phyloP scores from a whole-genome alignment of 2,888 invertebrate genomes.

The Catonia carolina region DNA sequence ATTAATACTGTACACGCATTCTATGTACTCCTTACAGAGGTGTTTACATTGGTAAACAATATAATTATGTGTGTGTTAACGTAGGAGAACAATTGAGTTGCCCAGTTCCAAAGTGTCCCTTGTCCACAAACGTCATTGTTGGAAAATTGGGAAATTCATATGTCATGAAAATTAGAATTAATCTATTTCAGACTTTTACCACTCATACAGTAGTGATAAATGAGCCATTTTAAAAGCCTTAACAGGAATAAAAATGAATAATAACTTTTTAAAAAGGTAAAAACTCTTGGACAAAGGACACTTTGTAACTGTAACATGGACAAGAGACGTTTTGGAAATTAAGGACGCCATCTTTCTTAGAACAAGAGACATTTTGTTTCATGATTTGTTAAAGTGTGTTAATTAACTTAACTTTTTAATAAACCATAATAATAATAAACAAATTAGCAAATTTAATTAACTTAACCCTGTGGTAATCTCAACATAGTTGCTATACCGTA shows the following conservation, averaged over 20 bases:
- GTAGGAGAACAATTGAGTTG: no score
- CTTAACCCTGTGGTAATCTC: constrained; percentile 15
- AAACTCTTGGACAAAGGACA: constrained; percentile 15
- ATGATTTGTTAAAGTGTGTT: constrained; percentile 13
- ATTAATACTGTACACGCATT: no score
- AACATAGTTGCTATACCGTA: constrained; percentile 13
- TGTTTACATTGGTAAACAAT: no score
- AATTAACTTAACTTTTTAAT: constrained; percentile 8
- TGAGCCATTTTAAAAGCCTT: constrained; percentile 11
- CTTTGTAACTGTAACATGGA: constrained; percentile 19
- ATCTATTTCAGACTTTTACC: constrained; percentile 11
- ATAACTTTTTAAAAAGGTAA: constrained; percentile 15
- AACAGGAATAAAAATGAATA: constrained; percentile 13
- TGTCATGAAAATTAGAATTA: constrained; percentile 1
- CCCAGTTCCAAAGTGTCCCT: no score
- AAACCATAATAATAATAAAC: no score
- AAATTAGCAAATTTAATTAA: constrained; percentile 5
- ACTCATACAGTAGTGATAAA: constrained; percentile 16
- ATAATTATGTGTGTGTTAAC: no score
- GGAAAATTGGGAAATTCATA: constrained; percentile 4
- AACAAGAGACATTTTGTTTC: constrained; percentile 12
- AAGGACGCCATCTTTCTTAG: constrained; percentile 11
- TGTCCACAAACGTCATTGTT: constrained; percentile 25
- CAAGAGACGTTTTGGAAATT: constrained; percentile 17
- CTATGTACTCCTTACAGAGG: no score